Conservation (phyloP, 2,888 invertebrate genomes). For the Brachyptera risi region DNA sequence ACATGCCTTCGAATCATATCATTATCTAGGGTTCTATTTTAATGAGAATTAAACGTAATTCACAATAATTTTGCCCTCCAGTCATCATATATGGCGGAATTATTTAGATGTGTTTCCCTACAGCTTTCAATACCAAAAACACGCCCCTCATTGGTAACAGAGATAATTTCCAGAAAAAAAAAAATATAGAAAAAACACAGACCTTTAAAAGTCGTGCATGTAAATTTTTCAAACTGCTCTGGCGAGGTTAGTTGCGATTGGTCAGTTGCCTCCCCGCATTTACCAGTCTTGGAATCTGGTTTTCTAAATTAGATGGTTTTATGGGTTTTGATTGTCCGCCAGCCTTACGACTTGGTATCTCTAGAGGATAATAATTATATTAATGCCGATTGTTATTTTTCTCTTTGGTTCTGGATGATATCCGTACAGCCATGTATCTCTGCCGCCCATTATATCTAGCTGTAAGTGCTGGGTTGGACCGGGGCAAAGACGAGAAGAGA, state of each 20-base stretch:
- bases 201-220: slow-evolving; percentile 22
- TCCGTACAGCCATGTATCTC: neutral
- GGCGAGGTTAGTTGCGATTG: slow-evolving; percentile 26
- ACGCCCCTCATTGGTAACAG: slow-evolving; percentile 12
- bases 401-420: neutral
- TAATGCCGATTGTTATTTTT: slow-evolving; percentile 27
- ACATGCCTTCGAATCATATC: too few species aligned
- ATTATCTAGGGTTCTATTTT: slow-evolving; percentile 11
- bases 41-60: neutral
- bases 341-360: neutral
- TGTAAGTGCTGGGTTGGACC: neutral
- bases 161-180: slow-evolving; percentile 18
- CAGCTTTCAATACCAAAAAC: slow-evolving; percentile 10
- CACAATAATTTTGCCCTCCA: slow-evolving; percentile 12
- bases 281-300: slow-evolving; percentile 29
- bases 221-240: slow-evolving; percentile 27
- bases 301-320: slow-evolving; percentile 31
- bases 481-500: too few species aligned
- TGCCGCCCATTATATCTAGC: neutral
- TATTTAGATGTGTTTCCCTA: slow-evolving; percentile 19
- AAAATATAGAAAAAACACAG: slow-evolving; percentile 4
- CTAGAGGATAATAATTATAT: slow-evolving; percentile 28
- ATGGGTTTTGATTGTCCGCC: slow-evolving; percentile 19
- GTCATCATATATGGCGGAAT: neutral
- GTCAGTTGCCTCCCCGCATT: slow-evolving; percentile 25